Evolutionary conservation across 1,140 invertebrate species (phyloP).

Genomic region (Drosophila yakuba): DNA sequence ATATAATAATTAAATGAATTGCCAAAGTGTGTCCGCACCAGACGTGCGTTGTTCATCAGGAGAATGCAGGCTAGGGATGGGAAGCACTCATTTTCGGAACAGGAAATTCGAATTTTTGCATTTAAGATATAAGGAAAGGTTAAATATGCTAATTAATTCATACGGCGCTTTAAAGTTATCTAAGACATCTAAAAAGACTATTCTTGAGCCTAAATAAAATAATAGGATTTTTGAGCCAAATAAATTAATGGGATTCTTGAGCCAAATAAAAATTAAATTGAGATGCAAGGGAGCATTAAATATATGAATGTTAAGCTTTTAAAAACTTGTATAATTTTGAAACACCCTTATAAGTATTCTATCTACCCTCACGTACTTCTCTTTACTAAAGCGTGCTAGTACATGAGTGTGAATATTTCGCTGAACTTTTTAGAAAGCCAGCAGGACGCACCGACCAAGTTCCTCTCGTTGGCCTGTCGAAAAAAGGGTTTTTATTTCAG

Average conservation of each 20-base stretch:
- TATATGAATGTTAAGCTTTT: too few species aligned
- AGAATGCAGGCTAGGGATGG: conserved; percentile 39
- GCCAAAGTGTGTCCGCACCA: conserved; percentile 79
- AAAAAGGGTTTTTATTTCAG: conserved; percentile 67
- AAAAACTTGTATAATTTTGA: too few species aligned
- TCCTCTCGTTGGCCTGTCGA: conserved; percentile 50
- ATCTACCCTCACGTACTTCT: conserved; percentile 17
- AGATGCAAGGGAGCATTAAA: too few species aligned
- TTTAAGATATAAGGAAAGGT: neutral
- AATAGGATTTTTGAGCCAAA: too few species aligned
- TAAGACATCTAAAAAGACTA: too few species aligned
- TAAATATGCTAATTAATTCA: neutral
- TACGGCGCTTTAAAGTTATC: too few species aligned
- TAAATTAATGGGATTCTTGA: too few species aligned
- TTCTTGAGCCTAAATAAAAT: too few species aligned
- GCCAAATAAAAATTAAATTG: too few species aligned
- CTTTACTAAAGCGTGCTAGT: neutral
- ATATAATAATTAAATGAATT: conserved; percentile 83
- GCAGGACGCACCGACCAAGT: conserved; percentile 48
- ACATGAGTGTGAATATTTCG: conserved; percentile 36
- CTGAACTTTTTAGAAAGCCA: conserved; percentile 54
- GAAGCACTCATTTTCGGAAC: conserved; percentile 15
- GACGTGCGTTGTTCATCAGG: conserved; percentile 68
- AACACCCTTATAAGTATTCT: neutral
- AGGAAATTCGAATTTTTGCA: neutral